phyloP scores from a whole-genome alignment of 30 jellyfish, hydroid and myxozoan genomes.

The Aurelia coerulea region DNA sequence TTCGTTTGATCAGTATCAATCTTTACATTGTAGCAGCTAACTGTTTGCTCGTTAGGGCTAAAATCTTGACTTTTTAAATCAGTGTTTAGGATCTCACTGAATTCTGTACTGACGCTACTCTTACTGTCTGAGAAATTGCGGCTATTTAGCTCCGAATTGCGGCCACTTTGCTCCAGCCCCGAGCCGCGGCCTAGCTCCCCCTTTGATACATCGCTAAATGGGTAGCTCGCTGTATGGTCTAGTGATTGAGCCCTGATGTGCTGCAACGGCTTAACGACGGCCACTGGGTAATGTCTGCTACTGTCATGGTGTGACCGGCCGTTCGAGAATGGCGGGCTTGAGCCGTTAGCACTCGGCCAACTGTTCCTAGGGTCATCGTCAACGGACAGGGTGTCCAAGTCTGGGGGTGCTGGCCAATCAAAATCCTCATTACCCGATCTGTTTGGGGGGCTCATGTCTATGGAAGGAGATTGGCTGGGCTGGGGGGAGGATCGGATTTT shows the following conservation, averaged over 20 bases:
- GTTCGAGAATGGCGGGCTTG: constrained; percentile 50
- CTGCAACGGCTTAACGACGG: constrained; percentile 73
- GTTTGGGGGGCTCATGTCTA: background rate
- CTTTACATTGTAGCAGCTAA: constrained; percentile 24
- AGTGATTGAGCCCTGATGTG: constrained; percentile 49
- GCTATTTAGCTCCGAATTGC: background rate
- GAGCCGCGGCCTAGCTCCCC: background rate
- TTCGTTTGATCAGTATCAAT: background rate
- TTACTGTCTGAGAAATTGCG: background rate
- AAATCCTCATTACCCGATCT: constrained; percentile 35
- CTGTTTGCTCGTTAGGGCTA: background rate
- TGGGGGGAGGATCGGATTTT: no score
- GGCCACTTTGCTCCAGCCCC: background rate
- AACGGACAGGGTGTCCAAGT: background rate
- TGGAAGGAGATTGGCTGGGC: no score
- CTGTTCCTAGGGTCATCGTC: constrained; percentile 5
- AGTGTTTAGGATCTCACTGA: background rate
- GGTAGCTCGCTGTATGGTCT: constrained; percentile 1
- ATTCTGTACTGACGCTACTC: background rate
- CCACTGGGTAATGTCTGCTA: constrained; percentile 49
- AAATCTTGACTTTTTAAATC: background rate
- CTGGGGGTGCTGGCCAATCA: constrained; percentile 65
- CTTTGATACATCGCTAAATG: background rate
- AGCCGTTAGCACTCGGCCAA: constrained; percentile 33
- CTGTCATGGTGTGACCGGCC: constrained; percentile 47